Base-by-base conservation (phyloP, 2,888 invertebrate genomes). In the Harpagoxenus sublaevis region DNA sequence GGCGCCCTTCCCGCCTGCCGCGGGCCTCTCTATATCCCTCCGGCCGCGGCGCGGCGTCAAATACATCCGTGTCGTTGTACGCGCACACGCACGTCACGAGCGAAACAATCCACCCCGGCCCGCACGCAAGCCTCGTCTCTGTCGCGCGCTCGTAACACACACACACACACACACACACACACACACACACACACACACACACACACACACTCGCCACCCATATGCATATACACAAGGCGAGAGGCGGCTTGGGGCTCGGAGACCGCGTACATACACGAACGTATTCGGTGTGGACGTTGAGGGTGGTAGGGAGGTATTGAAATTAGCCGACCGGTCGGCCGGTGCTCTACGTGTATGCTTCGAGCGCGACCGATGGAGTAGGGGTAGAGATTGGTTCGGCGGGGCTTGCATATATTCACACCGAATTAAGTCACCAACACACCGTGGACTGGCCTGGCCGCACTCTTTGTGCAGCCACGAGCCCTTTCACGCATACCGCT, bases 361-460 rank as follows among this genome's bases (percentile, higher is more conserved):
- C 83, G 87, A 86, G 85, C 86, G 89, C 83, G 86, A 68, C 66
- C 48, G 84, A 68, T 66, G 73, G 78, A 66, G 86, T 77, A 87
- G 83, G 87, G 85, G 89, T 77, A 85, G 87, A 90, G 89, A 89
- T 89, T 89, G 87, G 88, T 88, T 91, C 88, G 88, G 83, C 88
- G 88, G 88, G 89, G 92, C 89, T 91, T 91, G 92, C 92, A 93
- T 92, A 93, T 93, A 93, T 93, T 93, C 92, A 92, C 93, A 92
- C 92, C 92, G 93, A 94, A 94, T 94, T 94, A 94, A 94, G 94
- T 94, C 93, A 94, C 94, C 90, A 91, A 93, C 91, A 94, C 94
- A 90, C 75, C 79, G 86, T 78, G 81, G 81, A 83, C 79, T 79
- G 85, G 85, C 74, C 84, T 87, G 89, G 90, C 87, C 91, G 87